Evolutionary conservation across 2,113 vertebrate species (phyloP), one percentile per base, ranked within the genome.

Genomic region (Amazona vittata): DNA sequence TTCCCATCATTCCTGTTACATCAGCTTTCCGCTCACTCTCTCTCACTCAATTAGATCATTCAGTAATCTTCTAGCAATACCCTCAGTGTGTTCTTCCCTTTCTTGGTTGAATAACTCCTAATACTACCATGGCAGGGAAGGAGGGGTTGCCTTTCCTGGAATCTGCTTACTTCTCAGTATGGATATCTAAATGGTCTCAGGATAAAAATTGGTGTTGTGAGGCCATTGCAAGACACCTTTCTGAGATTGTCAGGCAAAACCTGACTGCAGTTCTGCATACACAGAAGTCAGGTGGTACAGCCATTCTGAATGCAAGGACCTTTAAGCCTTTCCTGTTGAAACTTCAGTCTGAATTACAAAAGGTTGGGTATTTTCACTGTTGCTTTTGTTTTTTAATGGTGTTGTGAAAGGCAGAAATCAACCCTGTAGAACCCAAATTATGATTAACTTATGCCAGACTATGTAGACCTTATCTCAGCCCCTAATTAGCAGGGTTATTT

Each of bases 381-480:
- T 25, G 35, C 11, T 80, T 59, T 28, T 2, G 3, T 43, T 74
- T 77, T 68, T 59, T 39, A 70, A 60, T 29, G 10, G 10, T 49
- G 24, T 47, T 89, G 33, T 82, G 65, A 62, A 84, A 87, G 69
- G 39, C 39, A 86, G 86, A 80, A 94, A 69, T 63, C 60, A 83
- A 70, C 15, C 6, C 47, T 39, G 20, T 17, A 95, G 63, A 76
- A 63, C 18, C 4, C 28, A 80, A 89, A 94, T 96, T 89, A 94
- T 95, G 12, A 96, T 95, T 96, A 95, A 96, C 94, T 87, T 79
- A 41, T 92, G 19, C 17, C 52, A 67, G 91, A 65, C 57, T 84
- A 15, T 80, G 77, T 25, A 94, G 87, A 88, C 89, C 71, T 96
- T 93, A 95, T 96, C 93, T 97, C 71, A 88, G 59, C 15, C 63